Evolutionary conservation across 2,113 vertebrate genomes (phyloP).

Genomic region (Ariopsis seemanni): DNA sequence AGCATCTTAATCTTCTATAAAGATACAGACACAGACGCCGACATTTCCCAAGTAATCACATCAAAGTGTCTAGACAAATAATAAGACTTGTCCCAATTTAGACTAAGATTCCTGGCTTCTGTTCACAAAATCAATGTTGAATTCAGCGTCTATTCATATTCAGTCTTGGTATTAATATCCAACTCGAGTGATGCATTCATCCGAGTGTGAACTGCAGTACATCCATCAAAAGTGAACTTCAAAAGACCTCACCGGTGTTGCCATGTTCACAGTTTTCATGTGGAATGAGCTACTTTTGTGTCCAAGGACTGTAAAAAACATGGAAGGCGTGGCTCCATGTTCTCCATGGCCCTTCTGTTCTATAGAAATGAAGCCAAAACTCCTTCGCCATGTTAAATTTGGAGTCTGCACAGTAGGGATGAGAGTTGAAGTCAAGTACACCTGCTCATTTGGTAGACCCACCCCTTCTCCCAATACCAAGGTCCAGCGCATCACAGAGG

Average conservation of each 20-base stretch:
- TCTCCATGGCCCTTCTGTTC: no score
- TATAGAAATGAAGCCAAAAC: no score
- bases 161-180: background rate
- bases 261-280: background rate
- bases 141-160: background rate
- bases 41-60: background rate
- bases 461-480: no score
- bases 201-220: background rate
- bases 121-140: background rate
- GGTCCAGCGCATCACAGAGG: no score
- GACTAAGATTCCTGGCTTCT: background rate
- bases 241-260: background rate
- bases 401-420: no score
- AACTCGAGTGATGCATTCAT: background rate
- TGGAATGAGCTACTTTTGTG: background rate
- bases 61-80: background rate
- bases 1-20: background rate
- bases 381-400: no score
- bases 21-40: background rate
- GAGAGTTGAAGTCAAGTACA: no score
- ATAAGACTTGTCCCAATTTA: background rate
- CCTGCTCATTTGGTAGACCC: no score
- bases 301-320: no score
- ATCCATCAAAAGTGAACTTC: background rate
- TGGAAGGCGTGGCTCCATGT: no score